These are phyloP conservation scores for Fringilla coelebs DNA, from an alignment of 2,797 vertebrate species.

Conservation along the genomic window DNA sequence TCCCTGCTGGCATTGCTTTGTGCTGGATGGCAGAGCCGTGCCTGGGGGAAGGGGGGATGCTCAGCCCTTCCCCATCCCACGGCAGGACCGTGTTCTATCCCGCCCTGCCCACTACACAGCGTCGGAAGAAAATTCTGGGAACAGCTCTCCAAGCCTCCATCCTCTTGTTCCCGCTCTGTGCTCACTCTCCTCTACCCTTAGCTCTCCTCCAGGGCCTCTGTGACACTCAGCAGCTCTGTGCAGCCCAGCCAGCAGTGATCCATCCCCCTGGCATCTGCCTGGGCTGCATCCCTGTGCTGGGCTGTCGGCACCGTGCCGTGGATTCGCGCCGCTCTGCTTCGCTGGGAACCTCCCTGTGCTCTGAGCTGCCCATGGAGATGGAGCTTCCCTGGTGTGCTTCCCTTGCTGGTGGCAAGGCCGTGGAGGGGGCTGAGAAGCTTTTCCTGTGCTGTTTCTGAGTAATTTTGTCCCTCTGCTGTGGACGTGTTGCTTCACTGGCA, in stretches of 20 bases:
- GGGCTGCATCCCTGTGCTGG: neutral
- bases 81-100: neutral
- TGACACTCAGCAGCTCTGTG: neutral
- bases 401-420: neutral
- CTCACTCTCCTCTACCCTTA: neutral
- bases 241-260: neutral
- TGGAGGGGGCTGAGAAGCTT: neutral
- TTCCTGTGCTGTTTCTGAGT: neutral
- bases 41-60: neutral
- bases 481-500: rapidly evolving
- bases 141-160: neutral
- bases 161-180: neutral
- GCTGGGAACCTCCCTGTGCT: neutral
- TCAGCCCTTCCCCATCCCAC: neutral
- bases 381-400: neutral
- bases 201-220: neutral
- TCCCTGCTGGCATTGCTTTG: neutral
- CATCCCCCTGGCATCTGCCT: neutral
- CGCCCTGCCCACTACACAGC: neutral
- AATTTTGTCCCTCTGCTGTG: neutral
- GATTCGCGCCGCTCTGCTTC: no score
- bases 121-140: neutral
- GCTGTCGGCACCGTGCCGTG: rapidly evolving
- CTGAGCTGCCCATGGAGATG: neutral
- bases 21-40: neutral